Conservation (phyloP, 2,113 vertebrate species). For the Mola mola region DNA sequence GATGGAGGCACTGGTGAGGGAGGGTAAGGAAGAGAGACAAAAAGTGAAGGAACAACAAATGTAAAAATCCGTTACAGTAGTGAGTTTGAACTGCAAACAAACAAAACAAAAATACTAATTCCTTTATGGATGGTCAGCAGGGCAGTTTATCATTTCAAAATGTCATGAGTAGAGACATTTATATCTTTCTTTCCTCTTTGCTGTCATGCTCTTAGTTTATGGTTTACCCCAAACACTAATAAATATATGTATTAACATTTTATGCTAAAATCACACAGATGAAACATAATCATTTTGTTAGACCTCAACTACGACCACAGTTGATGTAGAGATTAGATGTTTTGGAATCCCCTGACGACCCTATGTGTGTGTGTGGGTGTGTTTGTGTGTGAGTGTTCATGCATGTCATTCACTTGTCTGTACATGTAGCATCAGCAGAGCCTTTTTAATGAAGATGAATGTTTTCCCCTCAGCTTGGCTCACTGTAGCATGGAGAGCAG, state of each 20-base stretch:
- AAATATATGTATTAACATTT: conserved; percentile 33
- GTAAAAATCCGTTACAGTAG: too few species aligned
- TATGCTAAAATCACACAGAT: conserved; percentile 22
- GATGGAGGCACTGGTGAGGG: conserved; percentile 5
- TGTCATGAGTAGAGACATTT: conserved; percentile 29
- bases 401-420: conserved; percentile 5
- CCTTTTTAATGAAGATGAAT: conserved; percentile 78
- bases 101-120: too few species aligned
- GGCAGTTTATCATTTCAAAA: conserved; percentile 36
- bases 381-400: background rate
- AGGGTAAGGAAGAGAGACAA: conserved; percentile 9
- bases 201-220: background rate
- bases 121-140: background rate
- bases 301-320: background rate
- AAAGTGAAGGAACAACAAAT: background rate
- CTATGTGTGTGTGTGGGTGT: background rate
- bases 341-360: background rate
- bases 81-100: too few species aligned
- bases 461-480: conserved; percentile 59
- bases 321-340: background rate
- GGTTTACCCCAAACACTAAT: conserved; percentile 4
- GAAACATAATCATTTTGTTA: conserved; percentile 9
- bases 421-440: conserved; percentile 32
- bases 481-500: conserved; percentile 62
- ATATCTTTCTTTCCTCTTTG: conserved; percentile 3